Percentiles rank a stretch among this genome's conserved stretches.
phyloP scores from a whole-genome alignment of 2,797 vertebrate genomes.

The Sebastes cheni region DNA sequence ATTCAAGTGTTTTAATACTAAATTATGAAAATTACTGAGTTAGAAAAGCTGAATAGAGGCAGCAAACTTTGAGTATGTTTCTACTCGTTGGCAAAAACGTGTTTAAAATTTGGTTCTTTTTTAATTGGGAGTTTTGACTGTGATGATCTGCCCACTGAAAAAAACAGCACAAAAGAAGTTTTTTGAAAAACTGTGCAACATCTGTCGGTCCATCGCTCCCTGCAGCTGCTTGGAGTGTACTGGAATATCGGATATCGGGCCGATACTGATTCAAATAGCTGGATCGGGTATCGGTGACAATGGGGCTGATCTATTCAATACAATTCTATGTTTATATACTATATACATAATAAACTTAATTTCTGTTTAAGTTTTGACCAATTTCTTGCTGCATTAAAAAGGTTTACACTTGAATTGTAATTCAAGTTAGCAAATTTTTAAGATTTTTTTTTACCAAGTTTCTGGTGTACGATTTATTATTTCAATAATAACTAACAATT shows the following conservation, averaged over 20 bases:
- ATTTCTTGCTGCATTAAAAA: too few species aligned
- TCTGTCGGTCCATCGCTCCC: background rate
- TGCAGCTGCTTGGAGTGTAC: background rate
- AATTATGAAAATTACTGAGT: constrained; percentile 32
- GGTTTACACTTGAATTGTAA: too few species aligned
- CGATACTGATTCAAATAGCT: too few species aligned
- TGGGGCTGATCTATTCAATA: too few species aligned
- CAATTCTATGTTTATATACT: too few species aligned
- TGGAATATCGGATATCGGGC: background rate
- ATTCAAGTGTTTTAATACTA: constrained; percentile 27
- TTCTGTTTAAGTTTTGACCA: too few species aligned
- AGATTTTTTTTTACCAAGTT: too few species aligned
- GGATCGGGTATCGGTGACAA: too few species aligned
- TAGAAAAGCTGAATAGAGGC: constrained; percentile 13
- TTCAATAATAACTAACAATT: too few species aligned
- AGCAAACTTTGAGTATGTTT: constrained; percentile 12
- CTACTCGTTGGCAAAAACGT: background rate
- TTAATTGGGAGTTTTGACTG: background rate
- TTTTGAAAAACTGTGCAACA: background rate
- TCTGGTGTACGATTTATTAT: too few species aligned
- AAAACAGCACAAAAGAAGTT: background rate
- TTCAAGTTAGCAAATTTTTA: too few species aligned
- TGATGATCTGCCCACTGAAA: background rate
- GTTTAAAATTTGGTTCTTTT: background rate
- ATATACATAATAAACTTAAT: too few species aligned